These are phyloP conservation scores for Montipora efflorescens DNA, from an alignment of 64 coral and sea anemone species.

Conservation along the genomic window DNA sequence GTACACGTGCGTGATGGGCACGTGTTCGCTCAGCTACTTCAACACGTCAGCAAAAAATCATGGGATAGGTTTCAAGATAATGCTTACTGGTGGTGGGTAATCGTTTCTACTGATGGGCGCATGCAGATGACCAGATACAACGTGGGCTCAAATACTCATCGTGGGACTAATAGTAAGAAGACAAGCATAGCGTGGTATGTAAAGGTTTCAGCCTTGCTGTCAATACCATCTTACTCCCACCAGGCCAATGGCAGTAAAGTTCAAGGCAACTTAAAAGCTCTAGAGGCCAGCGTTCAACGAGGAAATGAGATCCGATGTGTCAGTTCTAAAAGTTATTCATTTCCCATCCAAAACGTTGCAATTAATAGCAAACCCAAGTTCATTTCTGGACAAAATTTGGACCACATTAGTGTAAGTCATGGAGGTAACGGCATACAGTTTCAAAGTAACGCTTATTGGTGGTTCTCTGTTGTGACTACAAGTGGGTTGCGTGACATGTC, in stretches of 20 bases:
- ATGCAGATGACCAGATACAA: conserved; percentile 82
- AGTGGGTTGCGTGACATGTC: conserved; percentile 94
- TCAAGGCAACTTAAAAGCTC: conserved; percentile 31
- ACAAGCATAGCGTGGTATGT: conserved; percentile 79
- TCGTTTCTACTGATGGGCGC: conserved; percentile 72
- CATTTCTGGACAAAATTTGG: conserved; percentile 71
- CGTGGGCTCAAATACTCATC: conserved; percentile 73
- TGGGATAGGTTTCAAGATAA: conserved; percentile 84
- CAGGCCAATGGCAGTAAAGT: conserved; percentile 39
- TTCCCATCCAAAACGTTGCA: conserved; percentile 79
- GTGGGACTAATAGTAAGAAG: conserved; percentile 37
- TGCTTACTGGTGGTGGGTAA: conserved; percentile 91
- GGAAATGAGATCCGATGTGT: conserved; percentile 80
- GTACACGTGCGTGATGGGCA: conserved; percentile 62
- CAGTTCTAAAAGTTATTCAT: conserved; percentile 11
- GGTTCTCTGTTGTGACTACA: conserved; percentile 78
- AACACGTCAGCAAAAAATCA: conserved; percentile 81
- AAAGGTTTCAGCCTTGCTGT: conserved; percentile 5
- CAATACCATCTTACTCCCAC: conserved; percentile 59
- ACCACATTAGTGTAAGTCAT: conserved; percentile 67
- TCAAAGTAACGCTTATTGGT: conserved; percentile 83
- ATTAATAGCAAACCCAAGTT: not conserved
- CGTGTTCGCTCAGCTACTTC: conserved; percentile 75
- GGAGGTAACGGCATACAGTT: conserved; percentile 21
- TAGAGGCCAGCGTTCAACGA: conserved; percentile 51